A percentile compares a stretch with the other conserved stretches of the same genome.
phyloP scores from a whole-genome alignment of 1,140 invertebrate species.

The Zophobas morio region DNA sequence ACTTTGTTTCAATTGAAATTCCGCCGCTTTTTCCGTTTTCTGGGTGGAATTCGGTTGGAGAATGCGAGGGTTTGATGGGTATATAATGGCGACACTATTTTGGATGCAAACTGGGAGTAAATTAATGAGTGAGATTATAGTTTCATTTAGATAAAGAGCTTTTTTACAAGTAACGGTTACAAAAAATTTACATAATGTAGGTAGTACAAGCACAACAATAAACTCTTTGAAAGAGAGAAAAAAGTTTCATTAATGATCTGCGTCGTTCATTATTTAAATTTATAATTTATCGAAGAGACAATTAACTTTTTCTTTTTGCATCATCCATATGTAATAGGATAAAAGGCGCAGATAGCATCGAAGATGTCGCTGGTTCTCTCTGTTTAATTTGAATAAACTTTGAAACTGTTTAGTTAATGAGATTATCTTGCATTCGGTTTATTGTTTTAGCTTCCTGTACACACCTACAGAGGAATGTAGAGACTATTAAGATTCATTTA shows the following conservation, averaged over 20 bases:
- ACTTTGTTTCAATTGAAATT: conserved; percentile 34
- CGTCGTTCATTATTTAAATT: background rate
- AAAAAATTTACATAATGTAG: too few species aligned
- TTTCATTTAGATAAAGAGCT: too few species aligned
- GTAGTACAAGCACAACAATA: too few species aligned
- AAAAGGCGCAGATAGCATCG: conserved; percentile 1
- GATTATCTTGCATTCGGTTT: too few species aligned
- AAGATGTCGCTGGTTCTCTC: background rate
- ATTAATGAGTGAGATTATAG: too few species aligned
- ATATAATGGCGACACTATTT: background rate
- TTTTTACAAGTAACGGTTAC: too few species aligned
- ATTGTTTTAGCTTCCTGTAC: too few species aligned
- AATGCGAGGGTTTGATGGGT: background rate
- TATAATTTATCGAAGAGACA: conserved; percentile 21
- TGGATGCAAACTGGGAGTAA: too few species aligned
- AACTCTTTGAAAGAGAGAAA: too few species aligned
- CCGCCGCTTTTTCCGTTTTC: conserved; percentile 2
- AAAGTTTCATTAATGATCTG: too few species aligned
- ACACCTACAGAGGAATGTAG: too few species aligned
- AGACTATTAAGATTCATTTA: too few species aligned
- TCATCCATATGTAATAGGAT: conserved; percentile 23
- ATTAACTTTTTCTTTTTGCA: conserved; percentile 20
- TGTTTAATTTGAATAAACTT: background rate
- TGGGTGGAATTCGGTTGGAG: background rate
- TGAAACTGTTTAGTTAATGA: background rate